Evolutionary conservation across 1,140 invertebrate species (phyloP).

Genomic region (Aphaenogaster ashmeadi): DNA sequence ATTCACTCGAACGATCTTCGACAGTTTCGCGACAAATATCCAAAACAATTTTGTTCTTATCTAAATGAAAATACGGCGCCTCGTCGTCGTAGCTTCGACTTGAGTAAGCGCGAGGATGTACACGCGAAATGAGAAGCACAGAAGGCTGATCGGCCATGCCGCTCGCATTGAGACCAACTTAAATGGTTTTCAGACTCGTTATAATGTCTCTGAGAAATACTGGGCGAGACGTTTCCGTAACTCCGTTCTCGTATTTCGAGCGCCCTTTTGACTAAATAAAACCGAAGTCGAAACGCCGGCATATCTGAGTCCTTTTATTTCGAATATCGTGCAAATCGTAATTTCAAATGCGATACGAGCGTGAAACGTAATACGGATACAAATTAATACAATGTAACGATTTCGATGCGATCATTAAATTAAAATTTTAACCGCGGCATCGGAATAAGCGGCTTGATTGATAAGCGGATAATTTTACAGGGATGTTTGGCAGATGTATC

Average conservation of each 20-base stretch:
- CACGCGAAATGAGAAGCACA: neutral
- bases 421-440: constrained; percentile 24
- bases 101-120: constrained; percentile 23
- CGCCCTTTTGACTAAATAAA: neutral
- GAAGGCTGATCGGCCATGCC: constrained; percentile 2
- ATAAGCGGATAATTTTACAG: constrained; percentile 26
- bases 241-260: neutral
- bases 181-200: constrained; percentile 79
- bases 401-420: constrained; percentile 37
- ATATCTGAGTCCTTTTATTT: constrained; percentile 23
- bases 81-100: constrained; percentile 16
- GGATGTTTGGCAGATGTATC: constrained; percentile 1
- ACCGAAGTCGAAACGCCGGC: constrained; percentile 16
- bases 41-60: constrained; percentile 78
- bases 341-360: constrained; percentile 25
- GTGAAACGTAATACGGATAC: constrained; percentile 39
- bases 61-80: constrained; percentile 69
- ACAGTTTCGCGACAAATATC: constrained; percentile 57
- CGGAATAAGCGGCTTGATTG: neutral
- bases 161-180: constrained; percentile 75
- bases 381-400: constrained; percentile 41
- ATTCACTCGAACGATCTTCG: constrained; percentile 64
- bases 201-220: constrained; percentile 50
- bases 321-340: neutral
- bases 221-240: neutral